Conservation (phyloP, 2,888 invertebrate species). For the Dione vanillae region DNA sequence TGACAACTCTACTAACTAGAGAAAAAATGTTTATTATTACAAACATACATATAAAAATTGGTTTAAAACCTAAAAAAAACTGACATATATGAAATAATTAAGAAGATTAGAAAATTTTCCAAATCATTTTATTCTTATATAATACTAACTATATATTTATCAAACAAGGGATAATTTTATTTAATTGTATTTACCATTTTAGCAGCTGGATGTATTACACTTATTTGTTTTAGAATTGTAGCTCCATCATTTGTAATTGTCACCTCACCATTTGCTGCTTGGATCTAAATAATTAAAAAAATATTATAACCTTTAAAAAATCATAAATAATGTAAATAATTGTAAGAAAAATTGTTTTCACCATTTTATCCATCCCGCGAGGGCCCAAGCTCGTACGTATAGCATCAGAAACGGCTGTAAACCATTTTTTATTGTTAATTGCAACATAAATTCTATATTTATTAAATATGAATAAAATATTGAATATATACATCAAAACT, state of each 20-base stretch:
- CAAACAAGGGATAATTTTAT: background rate
- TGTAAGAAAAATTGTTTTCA: slow-evolving; percentile 62
- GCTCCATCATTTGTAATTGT: slow-evolving; percentile 99
- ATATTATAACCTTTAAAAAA: slow-evolving; percentile 20
- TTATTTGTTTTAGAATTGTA: slow-evolving; percentile 99
- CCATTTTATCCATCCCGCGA: slow-evolving; percentile 99
- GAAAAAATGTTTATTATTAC: slow-evolving; percentile 44
- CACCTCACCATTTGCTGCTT: slow-evolving; percentile 98
- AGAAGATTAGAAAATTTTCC: too few species aligned
- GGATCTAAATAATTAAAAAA: slow-evolving; percentile 87
- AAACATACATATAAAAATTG: background rate
- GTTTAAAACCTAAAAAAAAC: too few species aligned
- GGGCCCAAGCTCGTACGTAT: slow-evolving; percentile 99
- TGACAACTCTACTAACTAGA: slow-evolving; percentile 97
- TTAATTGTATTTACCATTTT: slow-evolving; percentile 91
- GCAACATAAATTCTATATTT: background rate
- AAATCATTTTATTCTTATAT: too few species aligned
- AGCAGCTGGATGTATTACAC: slow-evolving; percentile 98
- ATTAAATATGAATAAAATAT: background rate
- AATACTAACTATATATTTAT: background rate
- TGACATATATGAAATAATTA: too few species aligned
- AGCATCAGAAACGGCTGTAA: slow-evolving; percentile 86
- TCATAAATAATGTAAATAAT: slow-evolving; percentile 11
- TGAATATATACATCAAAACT: background rate
- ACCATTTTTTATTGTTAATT: background rate